A percentile compares a stretch with the other conserved stretches of the same genome.
Evolutionary conservation across 2,797 vertebrate genomes (phyloP).

Genomic region (Hyperoplus lanceolatus): DNA sequence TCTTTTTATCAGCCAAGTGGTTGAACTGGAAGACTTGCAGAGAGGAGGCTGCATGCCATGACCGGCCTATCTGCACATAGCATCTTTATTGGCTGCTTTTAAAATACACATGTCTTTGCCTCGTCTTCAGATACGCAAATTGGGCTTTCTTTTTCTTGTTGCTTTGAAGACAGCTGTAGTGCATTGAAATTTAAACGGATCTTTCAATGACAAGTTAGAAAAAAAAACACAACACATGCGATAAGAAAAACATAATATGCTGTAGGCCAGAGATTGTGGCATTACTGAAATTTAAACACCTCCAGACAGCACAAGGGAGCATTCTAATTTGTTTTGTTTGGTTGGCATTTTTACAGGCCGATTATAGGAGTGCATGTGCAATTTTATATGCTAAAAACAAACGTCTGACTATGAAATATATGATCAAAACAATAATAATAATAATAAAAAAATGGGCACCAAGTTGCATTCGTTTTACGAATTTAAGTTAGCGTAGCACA

Average conservation of each 20-base stretch:
- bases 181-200: constrained; percentile 88
- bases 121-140: constrained; percentile 78
- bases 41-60: constrained; percentile 57
- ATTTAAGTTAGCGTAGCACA: not conserved
- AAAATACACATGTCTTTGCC: constrained; percentile 67
- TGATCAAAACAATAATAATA: not conserved
- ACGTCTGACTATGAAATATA: not conserved
- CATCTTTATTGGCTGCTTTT: constrained; percentile 68
- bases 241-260: constrained; percentile 72
- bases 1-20: constrained; percentile 14
- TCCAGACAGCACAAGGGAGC: not conserved
- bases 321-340: not conserved
- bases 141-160: constrained; percentile 80
- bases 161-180: constrained; percentile 89
- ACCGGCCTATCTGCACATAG: constrained; percentile 62
- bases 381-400: not conserved
- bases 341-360: not conserved
- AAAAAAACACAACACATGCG: constrained; percentile 83
- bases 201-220: constrained; percentile 88
- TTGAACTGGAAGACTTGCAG: constrained; percentile 37
- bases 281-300: not conserved
- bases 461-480: not conserved
- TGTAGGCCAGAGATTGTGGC: not conserved
- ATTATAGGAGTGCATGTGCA: not conserved
- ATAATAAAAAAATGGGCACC: too few species aligned